These are phyloP conservation scores for Anser brachyrhynchus DNA, from an alignment of 2,113 vertebrate species.

Conservation along the genomic window DNA sequence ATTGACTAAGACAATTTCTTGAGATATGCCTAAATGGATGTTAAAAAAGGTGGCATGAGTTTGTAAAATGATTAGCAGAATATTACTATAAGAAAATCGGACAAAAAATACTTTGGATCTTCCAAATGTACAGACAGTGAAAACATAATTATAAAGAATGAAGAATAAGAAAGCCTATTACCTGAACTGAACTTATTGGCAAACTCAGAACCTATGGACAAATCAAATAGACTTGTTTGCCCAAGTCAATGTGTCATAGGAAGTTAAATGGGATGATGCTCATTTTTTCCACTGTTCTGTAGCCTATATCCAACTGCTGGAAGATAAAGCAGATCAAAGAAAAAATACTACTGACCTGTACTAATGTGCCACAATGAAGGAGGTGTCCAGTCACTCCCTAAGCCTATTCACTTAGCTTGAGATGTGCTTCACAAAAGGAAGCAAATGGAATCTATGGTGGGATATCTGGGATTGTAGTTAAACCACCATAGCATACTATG, in stretches of 20 bases:
- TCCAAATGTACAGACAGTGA: neutral
- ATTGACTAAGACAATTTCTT: constrained; percentile 9
- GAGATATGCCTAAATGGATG: neutral
- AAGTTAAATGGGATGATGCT: neutral
- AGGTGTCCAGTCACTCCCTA: neutral
- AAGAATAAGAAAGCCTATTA: neutral
- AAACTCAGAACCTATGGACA: neutral
- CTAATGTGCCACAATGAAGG: neutral
- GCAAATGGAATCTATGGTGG: neutral
- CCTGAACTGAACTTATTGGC: neutral
- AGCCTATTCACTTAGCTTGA: neutral
- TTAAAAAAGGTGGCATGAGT: neutral
- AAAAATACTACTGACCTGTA: neutral
- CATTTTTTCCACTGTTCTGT: neutral
- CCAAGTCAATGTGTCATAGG: neutral
- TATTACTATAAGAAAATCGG: neutral
- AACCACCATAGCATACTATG: neutral
- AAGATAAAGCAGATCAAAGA: neutral
- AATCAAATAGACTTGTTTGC: neutral
- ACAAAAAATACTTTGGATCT: neutral
- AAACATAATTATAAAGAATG: neutral
- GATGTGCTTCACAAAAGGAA: neutral
- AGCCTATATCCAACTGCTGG: neutral
- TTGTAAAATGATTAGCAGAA: neutral
- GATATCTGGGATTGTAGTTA: neutral